Evolutionary conservation across 2,113 vertebrate genomes (phyloP), one percentile per base, ranked within the genome.

Genomic region (Arvicanthis niloticus): DNA sequence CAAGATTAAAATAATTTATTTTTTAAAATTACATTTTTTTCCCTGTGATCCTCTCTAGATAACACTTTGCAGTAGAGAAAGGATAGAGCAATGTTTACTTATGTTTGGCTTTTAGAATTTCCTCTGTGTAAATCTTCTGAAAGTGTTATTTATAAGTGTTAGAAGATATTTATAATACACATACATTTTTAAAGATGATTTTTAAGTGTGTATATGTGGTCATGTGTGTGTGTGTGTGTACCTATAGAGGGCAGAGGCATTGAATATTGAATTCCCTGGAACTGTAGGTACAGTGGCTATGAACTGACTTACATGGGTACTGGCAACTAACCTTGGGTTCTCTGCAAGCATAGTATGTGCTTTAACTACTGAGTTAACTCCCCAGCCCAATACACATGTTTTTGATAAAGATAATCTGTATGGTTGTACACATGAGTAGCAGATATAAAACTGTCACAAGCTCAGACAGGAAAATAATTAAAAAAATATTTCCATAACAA

Each of bases 401-500:
- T 92, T 67, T 21, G 42, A 60, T 5, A 68, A 95, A 42, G 34
- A 51, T 81, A 67, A 81, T 88, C 67, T 95, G 72, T 91, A 58
- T 3, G 9, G 4, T 17, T 86, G 37, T 40, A 37, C 19, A 22
- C 3, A 40, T 26, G 45, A n/a, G 4, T 31, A 70, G 40, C 70
- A 81, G 29, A 37, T 42, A 5, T 62, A 86, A 58, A 73, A 86
- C 86, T 48, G 72, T 77, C 53, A 86, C 70, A n/a, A 93, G 77
- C 48, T 70, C 40, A 53, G n/a, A 13, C 4, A 21, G 51, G 22
- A 7, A 90, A 77, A 62, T 81, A 76, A 76, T 78, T 87, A 9
- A 2, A 82, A 58, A 60, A 26, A 40, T 58, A 13, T n/a, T 95
- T 76, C 75, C 80, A 68, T 31, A 70, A 67, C 70, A 22, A 40